Evolutionary conservation across 2,113 vertebrate species (phyloP), one percentile per base, ranked within the genome.

Genomic region (Sebastes fasciatus): DNA sequence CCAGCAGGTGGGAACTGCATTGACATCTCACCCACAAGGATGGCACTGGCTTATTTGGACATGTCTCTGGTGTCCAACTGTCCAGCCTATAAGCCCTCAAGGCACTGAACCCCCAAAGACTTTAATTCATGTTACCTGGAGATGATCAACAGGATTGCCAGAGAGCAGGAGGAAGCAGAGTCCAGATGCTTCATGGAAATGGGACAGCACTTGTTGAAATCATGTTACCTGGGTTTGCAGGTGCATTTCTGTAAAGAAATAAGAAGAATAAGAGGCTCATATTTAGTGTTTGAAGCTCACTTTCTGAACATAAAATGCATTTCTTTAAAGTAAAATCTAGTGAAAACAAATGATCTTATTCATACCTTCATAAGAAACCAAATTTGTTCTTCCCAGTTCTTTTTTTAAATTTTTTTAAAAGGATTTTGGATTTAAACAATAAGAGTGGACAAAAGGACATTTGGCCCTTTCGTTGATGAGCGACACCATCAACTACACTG

Each of bases 31-130:
- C 55, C 17, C 34, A 82, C 64, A 70, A 64, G 73, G 61, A 51
- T 63, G 19, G n/a, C 21, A 14, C 49, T 65, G 65, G 60, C 83
- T 86, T 84, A 82, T 89, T 86, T 88, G 85, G 85, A 9, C 75
- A 84, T 57, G 65, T 67, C 65, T 69, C 75, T 80, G 49, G 46
- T 72, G 71, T 58, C 61, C 54, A 1, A n/a, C 12, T 68, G 40
- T 48, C 46, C 3, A 0, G 55, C 42, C 7, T 5, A 34, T 34
- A 42, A 77, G 49, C 14, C 61, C 70, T 23, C 40, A 9, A 64
- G 42, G 5, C 14, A 12, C 64, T 65, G 55, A 72, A 54, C 12
- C 72, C 45, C 26, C 4, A 16, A 48, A 74, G 11, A 70, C 5
- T 58, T 82, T 42, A 46, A 55, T 80, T 52, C 3, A 72, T 2